Evolutionary conservation across 2,113 vertebrate species (phyloP), one percentile per base, ranked within the genome.

Genomic region (Pteropus alecto): DNA sequence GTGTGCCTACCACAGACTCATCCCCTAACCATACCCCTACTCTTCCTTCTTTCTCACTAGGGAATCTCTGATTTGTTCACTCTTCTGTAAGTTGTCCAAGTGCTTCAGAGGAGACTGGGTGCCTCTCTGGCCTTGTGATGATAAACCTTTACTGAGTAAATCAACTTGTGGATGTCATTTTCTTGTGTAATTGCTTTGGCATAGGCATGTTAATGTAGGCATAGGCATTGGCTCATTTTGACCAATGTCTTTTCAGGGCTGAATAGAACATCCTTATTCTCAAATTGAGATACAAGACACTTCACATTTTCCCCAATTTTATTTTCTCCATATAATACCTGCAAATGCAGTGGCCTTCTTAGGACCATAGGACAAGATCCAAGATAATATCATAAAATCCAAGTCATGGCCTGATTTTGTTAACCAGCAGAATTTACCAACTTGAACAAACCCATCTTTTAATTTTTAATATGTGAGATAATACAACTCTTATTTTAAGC

Each of bases 371-470:
- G 61, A 77, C 22, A 78, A 77, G 73, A 58, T 28, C 41, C 61
- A 93, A 71, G 28, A 71, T 7, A 68, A 56, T 78, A 60, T 83
- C 18, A 38, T 56, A 41, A 3, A 83, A 58, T 93, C 51, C 10
- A 87, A 67, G 22, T 70, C 41, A 48, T 5, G 30, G 1, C 0
- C 14, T 87, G 33, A 54, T 8, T 54, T 88, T 35, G 16, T 81
- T 76, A 79, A 84, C 48, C 87, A 35, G 61, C 30, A 63, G 18
- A 91, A 81, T 54, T 92, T 90, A 78, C 12, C n/a, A 90, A 73
- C 6, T 19, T 33, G 16, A 93, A n/a, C 61, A 15, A 76, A 70
- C 46, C 11, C 8, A 6, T 33, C 19, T 93, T 94, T 24, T 43
- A 73, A n/a, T 51, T 78, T 82, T 86, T 93, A 78, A 43, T 58